These are phyloP conservation scores for Hesperophylax magnus DNA, from an alignment of 1,140 invertebrate species.

Conservation along the genomic window DNA sequence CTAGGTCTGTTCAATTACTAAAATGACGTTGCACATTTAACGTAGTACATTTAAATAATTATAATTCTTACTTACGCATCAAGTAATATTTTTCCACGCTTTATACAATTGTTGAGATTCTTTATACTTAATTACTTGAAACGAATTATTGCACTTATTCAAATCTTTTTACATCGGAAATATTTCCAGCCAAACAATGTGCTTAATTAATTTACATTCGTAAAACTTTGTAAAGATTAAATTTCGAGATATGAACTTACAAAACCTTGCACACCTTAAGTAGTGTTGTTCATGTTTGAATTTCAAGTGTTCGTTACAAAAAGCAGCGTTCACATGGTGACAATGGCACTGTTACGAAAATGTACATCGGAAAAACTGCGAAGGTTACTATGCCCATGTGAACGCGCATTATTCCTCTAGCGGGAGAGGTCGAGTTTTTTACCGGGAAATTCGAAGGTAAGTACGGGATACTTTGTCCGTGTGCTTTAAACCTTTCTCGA, in stretches of 20 bases:
- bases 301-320: conserved; percentile 32
- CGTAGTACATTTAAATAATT: too few relatives aligned
- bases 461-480: not conserved
- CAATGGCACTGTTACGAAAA: conserved; percentile 49
- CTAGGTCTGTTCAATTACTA: too few relatives aligned
- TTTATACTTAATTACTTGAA: too few relatives aligned
- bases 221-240: conserved; percentile 1
- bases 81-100: too few relatives aligned
- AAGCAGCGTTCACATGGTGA: conserved; percentile 37
- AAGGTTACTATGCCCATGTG: conserved; percentile 39
- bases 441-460: conserved; percentile 33
- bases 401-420: conserved; percentile 10
- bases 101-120: too few relatives aligned
- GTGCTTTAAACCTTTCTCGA: not conserved
- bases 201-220: conserved; percentile 5
- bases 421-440: conserved; percentile 20
- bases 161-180: not conserved
- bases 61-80: too few relatives aligned
- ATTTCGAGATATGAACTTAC: not conserved
- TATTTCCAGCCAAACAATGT: not conserved
- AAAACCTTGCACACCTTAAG: not conserved
- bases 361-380: conserved; percentile 46
- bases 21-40: too few relatives aligned
- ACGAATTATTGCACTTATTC: not conserved
- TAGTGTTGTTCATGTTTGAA: not conserved